Evolutionary conservation across 2,113 vertebrate genomes (phyloP), one percentile per base, ranked within the genome.

Genomic region (Dicrurus megarhynchus): DNA sequence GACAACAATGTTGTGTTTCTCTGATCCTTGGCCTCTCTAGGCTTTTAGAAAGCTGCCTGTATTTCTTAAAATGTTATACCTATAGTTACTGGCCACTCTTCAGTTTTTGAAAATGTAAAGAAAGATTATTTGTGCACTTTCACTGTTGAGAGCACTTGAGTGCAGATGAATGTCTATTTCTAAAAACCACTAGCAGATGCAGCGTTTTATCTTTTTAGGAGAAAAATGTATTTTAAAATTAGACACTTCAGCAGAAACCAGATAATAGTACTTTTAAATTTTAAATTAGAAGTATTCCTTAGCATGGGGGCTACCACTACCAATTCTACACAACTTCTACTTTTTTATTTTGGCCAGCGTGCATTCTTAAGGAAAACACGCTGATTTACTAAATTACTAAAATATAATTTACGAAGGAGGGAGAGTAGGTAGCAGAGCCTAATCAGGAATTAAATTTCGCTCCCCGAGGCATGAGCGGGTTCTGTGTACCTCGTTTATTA

Each of bases 401-500:
- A 79, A 44, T 6, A 53, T 50, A 16, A 24, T 59, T 42, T 44
- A 3, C 0, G 2, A 56, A 82, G 79, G 74, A 68, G 42, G 88
- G 23, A 12, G 55, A 85, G 46, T 8, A 20, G 71, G 71, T 30
- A 81, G 71, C 59, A 74, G 73, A 63, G 39, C 55, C 64, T 74
- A 28, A 74, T 32, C 13, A 6, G 83, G 90, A 88, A 57, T 64
- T 42, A 3, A 71, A 9, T 30, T 41, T n/a, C 41, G 19, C 20
- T n/a, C 4, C 61, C 80, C 68, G 18, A 85, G 93, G 84, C 93
- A 68, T 47, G 93, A 87, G 69, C 13, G 11, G 90, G 71, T 92
- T 91, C 64, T 67, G 7, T 88, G 87, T 70, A 56, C 86, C 84
- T 95, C 87, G 92, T 91, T 95, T 91, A 39, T 61, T 59, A 13